Base-by-base conservation (phyloP, 2,113 vertebrate genomes). In the Ovis aries region DNA sequence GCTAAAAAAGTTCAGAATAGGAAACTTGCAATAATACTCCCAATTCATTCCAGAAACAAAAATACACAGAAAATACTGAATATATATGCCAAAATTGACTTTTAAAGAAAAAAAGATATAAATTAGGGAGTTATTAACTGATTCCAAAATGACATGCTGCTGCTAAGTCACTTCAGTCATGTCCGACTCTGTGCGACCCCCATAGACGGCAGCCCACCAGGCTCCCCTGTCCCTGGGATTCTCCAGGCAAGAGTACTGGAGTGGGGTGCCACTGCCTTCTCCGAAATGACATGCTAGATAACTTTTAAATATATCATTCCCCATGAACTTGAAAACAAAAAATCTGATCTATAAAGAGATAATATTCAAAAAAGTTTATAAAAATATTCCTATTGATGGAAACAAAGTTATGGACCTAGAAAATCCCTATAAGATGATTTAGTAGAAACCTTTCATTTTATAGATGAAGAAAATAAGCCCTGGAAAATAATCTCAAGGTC, bases 301-400 rank as follows among this genome's bases (percentile, higher is more conserved):
- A 67, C 62, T 23, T 77, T 88, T 53, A 95, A 83, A 57, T 96
- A 55, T 40, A 83, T 43, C 29, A 86, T 74, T 96, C 50, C 86
- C n/a, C 21, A 92, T 71, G 8, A 90, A 95, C 36, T 55, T 92
- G 19, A 94, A 94, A 92, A 94, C 8, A 95, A 88, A 88, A 85
- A 85, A 57, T 60, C n/a, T 87, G 6, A 74, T 31, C 43, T 43
- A 36, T 11, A 92, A 84, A 89, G 88, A 90, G 33, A 33, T 74
- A 80, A 92, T 77, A 87, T 93, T 82, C 60, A 83, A 88, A 55
- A 88, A 23, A 78, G 40, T 57, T 92, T 85, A 33, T 71, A 62
- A 71, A 71, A 88, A 78, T 64, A 91, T 97, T 89, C 52, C 81
- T 86, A 90, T 29, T 23, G 33, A 95, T 13, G 15, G 89, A 95